Conservation (phyloP, 37 sponge, comb jelly and placozoan species). For the Diacarnus erythraeanus region DNA sequence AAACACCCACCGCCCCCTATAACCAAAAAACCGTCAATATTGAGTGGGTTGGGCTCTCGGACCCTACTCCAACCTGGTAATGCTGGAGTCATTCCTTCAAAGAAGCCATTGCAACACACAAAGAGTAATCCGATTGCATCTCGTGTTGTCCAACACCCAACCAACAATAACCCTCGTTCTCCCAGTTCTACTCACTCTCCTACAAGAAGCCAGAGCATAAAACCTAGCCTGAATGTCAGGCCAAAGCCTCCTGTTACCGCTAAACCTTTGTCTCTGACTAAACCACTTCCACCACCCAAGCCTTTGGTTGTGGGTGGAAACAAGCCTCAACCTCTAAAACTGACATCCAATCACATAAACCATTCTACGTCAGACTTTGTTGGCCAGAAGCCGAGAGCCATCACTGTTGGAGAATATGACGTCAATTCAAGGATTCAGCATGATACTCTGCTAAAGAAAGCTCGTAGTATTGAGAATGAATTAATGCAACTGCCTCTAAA, state of each 20-base stretch:
- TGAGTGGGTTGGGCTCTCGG: background rate
- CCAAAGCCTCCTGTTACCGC: conserved; percentile 27
- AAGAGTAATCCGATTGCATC: conserved; percentile 1
- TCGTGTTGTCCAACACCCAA: background rate
- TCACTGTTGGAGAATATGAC: too few relatives aligned
- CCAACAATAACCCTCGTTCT: background rate
- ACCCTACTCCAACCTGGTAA: background rate
- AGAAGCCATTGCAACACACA: conserved; percentile 6
- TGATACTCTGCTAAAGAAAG: background rate
- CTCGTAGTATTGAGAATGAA: background rate
- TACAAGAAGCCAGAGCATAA: background rate
- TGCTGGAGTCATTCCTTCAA: background rate
- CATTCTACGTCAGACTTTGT: too few relatives aligned
- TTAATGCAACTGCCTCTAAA: background rate
- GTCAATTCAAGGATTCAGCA: background rate
- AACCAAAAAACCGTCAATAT: background rate
- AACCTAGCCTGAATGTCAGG: background rate
- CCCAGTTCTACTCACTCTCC: background rate
- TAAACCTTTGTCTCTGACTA: conserved; percentile 16
- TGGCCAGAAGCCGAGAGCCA: background rate
- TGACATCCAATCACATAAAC: too few relatives aligned
- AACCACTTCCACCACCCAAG: background rate
- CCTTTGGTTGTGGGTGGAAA: background rate
- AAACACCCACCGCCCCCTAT: background rate
- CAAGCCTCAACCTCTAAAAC: too few relatives aligned